phyloP scores from a whole-genome alignment of 1,140 invertebrate genomes.

The Habropoda laboriosa region DNA sequence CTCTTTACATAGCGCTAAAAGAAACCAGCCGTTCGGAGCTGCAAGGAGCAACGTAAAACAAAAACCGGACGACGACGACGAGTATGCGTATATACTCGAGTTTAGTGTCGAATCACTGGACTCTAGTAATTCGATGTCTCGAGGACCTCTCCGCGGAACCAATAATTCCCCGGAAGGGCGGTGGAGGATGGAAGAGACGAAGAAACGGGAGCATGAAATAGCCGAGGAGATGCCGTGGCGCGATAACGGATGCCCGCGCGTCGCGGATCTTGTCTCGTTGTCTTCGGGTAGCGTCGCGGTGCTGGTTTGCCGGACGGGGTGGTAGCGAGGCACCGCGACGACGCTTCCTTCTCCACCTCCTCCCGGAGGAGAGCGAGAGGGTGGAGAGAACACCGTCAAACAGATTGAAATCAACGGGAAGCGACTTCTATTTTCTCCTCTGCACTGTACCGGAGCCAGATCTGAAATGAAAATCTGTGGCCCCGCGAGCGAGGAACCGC shows the following conservation, averaged over 20 bases:
- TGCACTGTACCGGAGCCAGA: conserved; percentile 62
- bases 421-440: conserved; percentile 65
- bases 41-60: too few species aligned
- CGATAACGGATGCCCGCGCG: conserved; percentile 62
- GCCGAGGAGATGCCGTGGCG: conserved; percentile 50
- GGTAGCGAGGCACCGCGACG: conserved; percentile 19
- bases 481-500: conserved; percentile 52
- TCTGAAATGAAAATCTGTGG: conserved; percentile 75
- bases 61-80: too few species aligned
- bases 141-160: conserved; percentile 24
- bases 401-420: conserved; percentile 70
- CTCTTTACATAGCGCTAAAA: too few species aligned
- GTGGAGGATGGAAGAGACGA: conserved; percentile 5
- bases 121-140: conserved; percentile 56
- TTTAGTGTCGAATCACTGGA: conserved; percentile 18
- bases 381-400: conserved; percentile 59
- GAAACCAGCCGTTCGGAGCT: too few species aligned
- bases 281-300: conserved; percentile 49
- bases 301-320: conserved; percentile 1
- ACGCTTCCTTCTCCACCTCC: too few species aligned
- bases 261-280: conserved; percentile 62
- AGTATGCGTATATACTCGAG: too few species aligned
- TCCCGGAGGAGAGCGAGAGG: conserved; percentile 17
- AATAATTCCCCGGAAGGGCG: conserved; percentile 34
- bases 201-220: conserved; percentile 29